phyloP scores from a whole-genome alignment of 2,888 invertebrate genomes.

The Lasioglossum morio region DNA sequence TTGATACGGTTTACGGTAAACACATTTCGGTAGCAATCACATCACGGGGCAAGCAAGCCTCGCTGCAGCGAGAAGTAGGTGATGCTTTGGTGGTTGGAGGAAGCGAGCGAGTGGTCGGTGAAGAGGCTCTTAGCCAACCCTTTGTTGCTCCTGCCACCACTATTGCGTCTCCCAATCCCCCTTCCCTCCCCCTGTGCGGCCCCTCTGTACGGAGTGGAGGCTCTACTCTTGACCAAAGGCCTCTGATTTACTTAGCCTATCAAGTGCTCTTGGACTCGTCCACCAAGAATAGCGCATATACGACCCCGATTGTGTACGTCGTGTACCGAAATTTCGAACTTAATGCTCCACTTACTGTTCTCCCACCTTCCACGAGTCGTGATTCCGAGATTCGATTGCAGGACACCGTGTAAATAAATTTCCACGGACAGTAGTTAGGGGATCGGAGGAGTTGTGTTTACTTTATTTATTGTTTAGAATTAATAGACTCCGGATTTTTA shows the following conservation, averaged over 20 bases:
- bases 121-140: slow-evolving; percentile 83
- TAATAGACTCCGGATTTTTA: not conserved
- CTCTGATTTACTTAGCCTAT: slow-evolving; percentile 83
- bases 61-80: slow-evolving; percentile 64
- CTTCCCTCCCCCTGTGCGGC: not conserved
- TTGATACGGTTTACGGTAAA: slow-evolving; percentile 84
- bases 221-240: slow-evolving; percentile 76
- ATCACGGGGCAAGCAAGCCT: slow-evolving; percentile 77
- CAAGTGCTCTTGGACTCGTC: slow-evolving; percentile 79
- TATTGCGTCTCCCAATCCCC: slow-evolving; percentile 51
- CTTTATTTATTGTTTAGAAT: not conserved
- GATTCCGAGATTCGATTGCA: slow-evolving; percentile 37
- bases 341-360: slow-evolving; percentile 57
- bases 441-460: no score
- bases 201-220: slow-evolving; percentile 46
- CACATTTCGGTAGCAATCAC: slow-evolving; percentile 84
- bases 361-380: slow-evolving; percentile 15
- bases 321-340: slow-evolving; percentile 61
- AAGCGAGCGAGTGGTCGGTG: slow-evolving; percentile 76
- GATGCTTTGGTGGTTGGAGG: slow-evolving; percentile 73
- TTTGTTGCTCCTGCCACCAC: slow-evolving; percentile 81
- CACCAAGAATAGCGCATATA: slow-evolving; percentile 72
- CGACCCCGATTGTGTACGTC: slow-evolving; percentile 22
- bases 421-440: not conserved
- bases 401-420: slow-evolving; percentile 36